Evolutionary conservation across 2,113 vertebrate genomes (phyloP).

Genomic region (Mustela lutreola): DNA sequence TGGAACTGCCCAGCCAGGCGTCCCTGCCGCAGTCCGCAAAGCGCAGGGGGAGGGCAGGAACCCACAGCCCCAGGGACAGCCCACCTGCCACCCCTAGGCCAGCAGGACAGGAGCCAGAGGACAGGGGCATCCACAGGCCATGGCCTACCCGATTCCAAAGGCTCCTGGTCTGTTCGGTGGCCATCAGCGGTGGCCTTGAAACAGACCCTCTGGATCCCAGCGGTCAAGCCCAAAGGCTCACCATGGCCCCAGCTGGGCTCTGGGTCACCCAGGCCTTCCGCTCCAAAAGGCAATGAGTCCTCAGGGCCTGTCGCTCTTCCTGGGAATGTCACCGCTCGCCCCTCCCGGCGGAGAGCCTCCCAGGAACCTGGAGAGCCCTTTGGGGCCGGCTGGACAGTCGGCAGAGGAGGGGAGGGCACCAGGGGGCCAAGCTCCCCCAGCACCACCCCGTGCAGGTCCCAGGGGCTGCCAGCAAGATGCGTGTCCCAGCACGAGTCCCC

Average conservation of each 20-base stretch:
- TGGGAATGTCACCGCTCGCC: neutral
- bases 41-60: neutral
- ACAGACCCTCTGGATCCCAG: neutral
- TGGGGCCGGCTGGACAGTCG: conserved; percentile 80
- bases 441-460: neutral
- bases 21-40: neutral
- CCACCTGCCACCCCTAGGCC: neutral
- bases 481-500: conserved; percentile 78
- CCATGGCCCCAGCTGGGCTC: neutral
- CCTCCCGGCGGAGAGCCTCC: rapidly evolving
- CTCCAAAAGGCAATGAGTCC: neutral
- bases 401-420: conserved; percentile 83
- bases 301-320: neutral
- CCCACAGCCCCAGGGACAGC: rapidly evolving
- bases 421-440: neutral
- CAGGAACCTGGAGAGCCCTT: neutral
- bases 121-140: too few species aligned
- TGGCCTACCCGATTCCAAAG: neutral
- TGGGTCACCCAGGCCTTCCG: neutral
- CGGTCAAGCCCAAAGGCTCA: neutral
- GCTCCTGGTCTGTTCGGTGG: neutral
- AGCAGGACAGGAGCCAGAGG: neutral
- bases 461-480: conserved; percentile 61
- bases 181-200: neutral
- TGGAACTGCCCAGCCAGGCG: neutral